Base-by-base conservation (phyloP, 2,113 vertebrate species). In the Chitala chitala region DNA sequence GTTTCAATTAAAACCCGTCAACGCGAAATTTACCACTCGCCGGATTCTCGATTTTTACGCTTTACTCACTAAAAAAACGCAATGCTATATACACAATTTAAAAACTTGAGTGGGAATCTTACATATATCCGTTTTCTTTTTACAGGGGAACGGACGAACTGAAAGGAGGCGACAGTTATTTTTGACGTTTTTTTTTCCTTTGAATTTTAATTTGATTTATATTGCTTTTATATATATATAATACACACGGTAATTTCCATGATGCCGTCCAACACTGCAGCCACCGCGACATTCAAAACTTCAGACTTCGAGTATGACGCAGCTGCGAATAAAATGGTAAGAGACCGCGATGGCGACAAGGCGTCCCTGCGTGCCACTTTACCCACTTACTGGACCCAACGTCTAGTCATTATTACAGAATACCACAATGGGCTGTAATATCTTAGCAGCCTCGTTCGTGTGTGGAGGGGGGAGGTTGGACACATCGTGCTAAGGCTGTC, bases 231-330 rank as follows among this genome's bases (percentile, higher is more conserved):
- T 72, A 75, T 76, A 75, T 55, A 58, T 10, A 58, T 48, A 63
- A 63, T 17, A 76, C 61, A 58, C 22, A 53, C 13, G 55, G 63
- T 69, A 68, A 44, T 70, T 65, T 79, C 72, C 77, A 82, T 78
- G 63, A 90, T 90, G 90, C 89, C 88, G 69, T 90, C 89, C 85
- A 90, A 86, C 54, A 84, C 76, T 56, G 44, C 78, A 48, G n/a
- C n/a, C n/a, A 64, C 76, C 56, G 50, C 81, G 40, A 74, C 77
- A 29, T 75, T 77, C 83, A 84, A 81, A 75, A 78, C 79, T 64
- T 77, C 80, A 40, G 80, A 82, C 66, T 69, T 79, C 63, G 79
- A 84, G 55, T 77, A 77, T 71, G 83, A 84, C 75, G 75, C 81
- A 75, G 79, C 73, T 50, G 50, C 70, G 20, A 82, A 74, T 33